Evolutionary conservation across 1,140 invertebrate genomes (phyloP).

Genomic region (Spodoptera frugiperda): DNA sequence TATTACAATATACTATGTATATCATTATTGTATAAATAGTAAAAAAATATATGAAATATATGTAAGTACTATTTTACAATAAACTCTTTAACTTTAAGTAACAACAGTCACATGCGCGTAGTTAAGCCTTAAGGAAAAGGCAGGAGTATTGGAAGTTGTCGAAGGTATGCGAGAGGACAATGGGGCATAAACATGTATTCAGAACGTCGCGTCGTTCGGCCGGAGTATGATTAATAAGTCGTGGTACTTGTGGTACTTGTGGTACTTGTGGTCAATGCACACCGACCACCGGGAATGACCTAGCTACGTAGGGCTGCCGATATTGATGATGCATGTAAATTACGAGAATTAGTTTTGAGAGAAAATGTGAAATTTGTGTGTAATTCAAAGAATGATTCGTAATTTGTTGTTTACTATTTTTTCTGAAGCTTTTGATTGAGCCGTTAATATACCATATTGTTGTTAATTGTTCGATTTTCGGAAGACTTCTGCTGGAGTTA

Average conservation of each 20-base stretch:
- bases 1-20: too few relatives aligned
- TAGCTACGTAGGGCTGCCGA: conserved; percentile 36
- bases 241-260: conserved; percentile 32
- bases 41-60: too few relatives aligned
- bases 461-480: not conserved
- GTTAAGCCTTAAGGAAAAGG: not conserved
- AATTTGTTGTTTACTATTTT: too few relatives aligned
- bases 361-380: not conserved
- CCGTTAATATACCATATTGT: too few relatives aligned
- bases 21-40: too few relatives aligned
- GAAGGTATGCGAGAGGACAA: conserved; percentile 11
- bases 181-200: conserved; percentile 21
- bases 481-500: not conserved
- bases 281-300: conserved; percentile 48
- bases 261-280: conserved; percentile 28
- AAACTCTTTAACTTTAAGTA: too few relatives aligned
- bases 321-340: not conserved
- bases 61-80: too few relatives aligned
- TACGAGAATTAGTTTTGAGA: not conserved
- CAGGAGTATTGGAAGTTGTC: not conserved
- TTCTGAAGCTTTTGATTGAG: too few relatives aligned
- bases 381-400: too few relatives aligned
- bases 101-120: too few relatives aligned
- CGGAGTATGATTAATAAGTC: conserved; percentile 24
- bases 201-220: not conserved